Evolutionary conservation across 2,888 invertebrate genomes (phyloP).

Genomic region (Drosophila yooni): DNA sequence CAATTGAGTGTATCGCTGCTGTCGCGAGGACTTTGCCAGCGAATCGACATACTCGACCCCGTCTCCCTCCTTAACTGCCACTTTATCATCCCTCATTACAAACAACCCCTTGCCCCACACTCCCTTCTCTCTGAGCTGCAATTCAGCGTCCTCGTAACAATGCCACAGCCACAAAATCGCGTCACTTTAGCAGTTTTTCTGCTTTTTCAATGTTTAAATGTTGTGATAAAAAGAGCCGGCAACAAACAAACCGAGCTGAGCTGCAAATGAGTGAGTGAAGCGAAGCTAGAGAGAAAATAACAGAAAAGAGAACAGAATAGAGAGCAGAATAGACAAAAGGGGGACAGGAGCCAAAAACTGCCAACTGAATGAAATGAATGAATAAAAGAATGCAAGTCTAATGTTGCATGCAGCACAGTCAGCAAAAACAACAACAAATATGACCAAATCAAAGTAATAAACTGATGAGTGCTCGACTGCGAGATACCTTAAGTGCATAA

Average conservation of each 20-base stretch:
- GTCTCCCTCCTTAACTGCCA: neutral
- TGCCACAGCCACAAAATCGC: slow-evolving; percentile 49
- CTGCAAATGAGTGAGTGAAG: slow-evolving; percentile 53
- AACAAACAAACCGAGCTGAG: slow-evolving; percentile 56
- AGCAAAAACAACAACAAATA: slow-evolving; percentile 27
- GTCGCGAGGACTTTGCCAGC: slow-evolving; percentile 10
- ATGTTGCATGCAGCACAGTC: slow-evolving; percentile 39
- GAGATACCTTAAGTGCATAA: slow-evolving; percentile 5
- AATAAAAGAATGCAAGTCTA: slow-evolving; percentile 58
- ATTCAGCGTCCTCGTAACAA: slow-evolving; percentile 35
- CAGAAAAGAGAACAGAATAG: slow-evolving; percentile 7
- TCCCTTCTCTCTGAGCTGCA: neutral
- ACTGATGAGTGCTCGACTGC: neutral
- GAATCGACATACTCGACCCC: neutral
- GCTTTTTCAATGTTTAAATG: slow-evolving; percentile 30
- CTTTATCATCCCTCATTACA: slow-evolving; percentile 44
- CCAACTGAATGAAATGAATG: slow-evolving; percentile 59
- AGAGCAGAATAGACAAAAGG: slow-evolving; percentile 15
- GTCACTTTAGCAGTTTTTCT: slow-evolving; percentile 53
- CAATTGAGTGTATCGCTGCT: slow-evolving; percentile 49
- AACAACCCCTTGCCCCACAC: neutral
- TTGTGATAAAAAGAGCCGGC: slow-evolving; percentile 17
- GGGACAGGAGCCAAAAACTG: slow-evolving; percentile 24
- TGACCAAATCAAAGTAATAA: slow-evolving; percentile 8
- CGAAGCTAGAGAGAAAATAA: slow-evolving; percentile 40